Evolutionary conservation across 2,888 invertebrate genomes (phyloP).

Genomic region (Hipparchia sbordonii): DNA sequence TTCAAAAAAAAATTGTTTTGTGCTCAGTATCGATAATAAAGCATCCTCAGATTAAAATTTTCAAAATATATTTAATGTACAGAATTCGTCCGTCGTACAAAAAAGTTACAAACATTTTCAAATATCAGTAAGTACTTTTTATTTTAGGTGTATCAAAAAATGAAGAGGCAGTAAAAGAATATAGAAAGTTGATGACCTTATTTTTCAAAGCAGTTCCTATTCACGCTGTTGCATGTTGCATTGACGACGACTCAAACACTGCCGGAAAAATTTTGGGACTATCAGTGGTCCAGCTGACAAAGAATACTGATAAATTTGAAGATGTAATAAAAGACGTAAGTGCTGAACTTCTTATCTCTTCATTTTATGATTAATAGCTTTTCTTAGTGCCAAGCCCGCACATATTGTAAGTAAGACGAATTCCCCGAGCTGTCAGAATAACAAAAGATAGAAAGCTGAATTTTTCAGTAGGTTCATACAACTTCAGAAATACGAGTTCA

Average conservation of each 20-base stretch:
- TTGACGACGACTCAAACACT: slow-evolving; percentile 40
- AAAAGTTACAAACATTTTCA: background rate
- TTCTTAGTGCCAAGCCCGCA: no score
- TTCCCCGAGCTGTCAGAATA: no score
- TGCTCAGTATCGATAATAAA: no score
- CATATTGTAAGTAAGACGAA: no score
- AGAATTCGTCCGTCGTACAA: no score
- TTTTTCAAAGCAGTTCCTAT: slow-evolving; percentile 34
- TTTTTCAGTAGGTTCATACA: no score
- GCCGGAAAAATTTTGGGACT: slow-evolving; percentile 2
- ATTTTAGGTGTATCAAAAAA: slow-evolving; percentile 47
- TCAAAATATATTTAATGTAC: no score
- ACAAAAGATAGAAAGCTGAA: no score
- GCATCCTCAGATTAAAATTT: no score
- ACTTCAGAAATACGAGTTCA: no score
- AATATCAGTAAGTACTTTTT: background rate
- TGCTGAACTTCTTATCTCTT: background rate
- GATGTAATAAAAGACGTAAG: slow-evolving; percentile 14
- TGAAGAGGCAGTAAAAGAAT: slow-evolving; percentile 48
- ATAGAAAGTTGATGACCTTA: slow-evolving; percentile 31
- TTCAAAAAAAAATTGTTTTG: no score
- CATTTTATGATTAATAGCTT: no score
- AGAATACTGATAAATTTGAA: slow-evolving; percentile 14
- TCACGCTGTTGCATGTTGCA: slow-evolving; percentile 49
- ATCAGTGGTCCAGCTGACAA: slow-evolving; percentile 2